Evolutionary conservation across 2,113 vertebrate genomes (phyloP).

Genomic region (Chaenocephalus aceratus): DNA sequence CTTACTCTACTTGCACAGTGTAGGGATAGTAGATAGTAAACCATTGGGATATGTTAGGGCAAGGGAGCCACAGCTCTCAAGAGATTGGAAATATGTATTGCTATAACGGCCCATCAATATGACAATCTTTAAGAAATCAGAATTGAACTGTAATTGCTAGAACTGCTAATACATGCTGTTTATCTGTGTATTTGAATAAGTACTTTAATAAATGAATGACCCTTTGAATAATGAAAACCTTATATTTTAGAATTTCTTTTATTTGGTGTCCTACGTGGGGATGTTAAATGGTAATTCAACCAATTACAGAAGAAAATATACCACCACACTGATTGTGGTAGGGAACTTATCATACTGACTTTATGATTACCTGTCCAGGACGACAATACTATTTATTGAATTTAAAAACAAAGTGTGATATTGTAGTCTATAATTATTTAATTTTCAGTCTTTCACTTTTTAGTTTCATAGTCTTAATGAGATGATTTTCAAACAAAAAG

Average conservation of each 20-base stretch:
- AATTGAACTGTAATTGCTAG: not conserved
- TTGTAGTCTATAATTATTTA: no score
- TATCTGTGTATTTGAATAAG: conserved; percentile 2
- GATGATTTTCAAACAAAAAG: conserved; percentile 1
- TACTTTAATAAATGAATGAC: not conserved
- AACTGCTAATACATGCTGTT: not conserved
- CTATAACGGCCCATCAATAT: conserved; percentile 10
- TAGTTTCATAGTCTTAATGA: not conserved
- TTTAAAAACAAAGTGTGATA: not conserved
- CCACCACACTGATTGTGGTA: not conserved
- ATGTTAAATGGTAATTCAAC: not conserved
- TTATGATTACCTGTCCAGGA: not conserved
- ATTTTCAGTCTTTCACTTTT: not conserved
- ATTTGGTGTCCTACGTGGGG: not conserved
- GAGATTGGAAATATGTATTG: conserved; percentile 39
- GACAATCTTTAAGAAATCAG: not conserved
- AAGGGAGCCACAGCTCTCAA: conserved; percentile 37
- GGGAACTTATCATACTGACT: not conserved
- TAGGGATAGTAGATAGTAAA: conserved; percentile 15
- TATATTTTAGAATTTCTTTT: not conserved
- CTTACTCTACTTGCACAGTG: conserved; percentile 14
- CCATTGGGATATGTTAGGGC: not conserved
- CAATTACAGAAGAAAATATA: not conserved
- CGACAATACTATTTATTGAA: conserved; percentile 2
- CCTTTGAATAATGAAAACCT: not conserved